Conservation (phyloP, 2,113 vertebrate genomes). For the Cyanoramphus novaezelandiae region DNA sequence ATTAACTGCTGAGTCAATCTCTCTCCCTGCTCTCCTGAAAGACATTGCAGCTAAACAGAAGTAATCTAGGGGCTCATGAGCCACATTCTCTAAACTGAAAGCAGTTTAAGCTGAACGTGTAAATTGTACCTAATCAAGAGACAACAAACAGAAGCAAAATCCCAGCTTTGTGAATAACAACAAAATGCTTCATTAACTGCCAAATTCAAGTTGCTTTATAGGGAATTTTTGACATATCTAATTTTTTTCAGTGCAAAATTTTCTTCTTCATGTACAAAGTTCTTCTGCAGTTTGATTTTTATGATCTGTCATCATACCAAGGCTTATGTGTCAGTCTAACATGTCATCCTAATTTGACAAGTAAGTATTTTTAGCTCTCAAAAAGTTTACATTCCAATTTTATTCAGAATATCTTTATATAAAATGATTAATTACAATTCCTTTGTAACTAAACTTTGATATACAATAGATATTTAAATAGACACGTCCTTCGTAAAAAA, state of each 20-base stretch:
- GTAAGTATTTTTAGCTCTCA: not conserved
- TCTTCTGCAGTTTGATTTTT: not conserved
- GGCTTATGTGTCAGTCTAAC: not conserved
- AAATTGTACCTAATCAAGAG: not conserved
- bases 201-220: not conserved
- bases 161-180: not conserved
- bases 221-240: not conserved
- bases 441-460: not conserved
- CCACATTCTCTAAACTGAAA: not conserved
- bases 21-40: not conserved
- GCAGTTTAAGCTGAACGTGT: not conserved
- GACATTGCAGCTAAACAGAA: not conserved
- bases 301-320: not conserved
- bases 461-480: not conserved
- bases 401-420: not conserved
- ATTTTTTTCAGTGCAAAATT: not conserved
- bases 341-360: not conserved
- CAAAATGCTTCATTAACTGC: not conserved
- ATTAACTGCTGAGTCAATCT: not conserved
- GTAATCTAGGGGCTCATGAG: not conserved
- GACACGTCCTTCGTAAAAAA: not conserved
- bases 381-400: not conserved
- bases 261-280: not conserved
- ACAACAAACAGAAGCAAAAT: not conserved
- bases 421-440: not conserved